phyloP scores from a whole-genome alignment of 2,888 invertebrate species.

The Meandrusa payeni region DNA sequence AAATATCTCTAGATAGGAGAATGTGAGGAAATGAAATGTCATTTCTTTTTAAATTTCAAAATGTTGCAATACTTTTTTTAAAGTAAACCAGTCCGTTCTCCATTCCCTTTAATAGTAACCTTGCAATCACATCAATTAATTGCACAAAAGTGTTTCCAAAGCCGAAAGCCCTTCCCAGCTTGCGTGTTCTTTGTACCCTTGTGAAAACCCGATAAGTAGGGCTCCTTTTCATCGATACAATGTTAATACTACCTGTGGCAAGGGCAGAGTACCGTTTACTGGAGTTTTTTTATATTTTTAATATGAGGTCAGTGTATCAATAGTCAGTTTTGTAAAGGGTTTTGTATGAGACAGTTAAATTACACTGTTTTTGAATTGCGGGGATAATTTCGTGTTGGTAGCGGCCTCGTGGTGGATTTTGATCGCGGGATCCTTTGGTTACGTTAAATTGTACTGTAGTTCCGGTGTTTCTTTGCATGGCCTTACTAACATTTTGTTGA shows the following conservation, averaged over 20 bases:
- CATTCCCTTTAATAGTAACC: constrained; percentile 22
- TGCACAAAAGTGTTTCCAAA: constrained; percentile 13
- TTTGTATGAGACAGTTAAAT: constrained; percentile 5
- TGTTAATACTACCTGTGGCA: constrained; percentile 24
- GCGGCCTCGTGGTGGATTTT: neutral
- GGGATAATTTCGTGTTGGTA: constrained; percentile 4
- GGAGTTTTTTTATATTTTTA: constrained; percentile 1
- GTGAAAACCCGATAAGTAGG: constrained; percentile 20
- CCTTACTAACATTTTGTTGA: too few species aligned
- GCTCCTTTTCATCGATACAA: constrained; percentile 25
- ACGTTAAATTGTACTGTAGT: too few species aligned
- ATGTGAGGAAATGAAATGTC: too few species aligned
- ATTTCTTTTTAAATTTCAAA: too few species aligned
- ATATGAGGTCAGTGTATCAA: constrained; percentile 19
- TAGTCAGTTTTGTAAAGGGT: too few species aligned
- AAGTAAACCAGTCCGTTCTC: too few species aligned
- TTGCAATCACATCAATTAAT: constrained; percentile 15
- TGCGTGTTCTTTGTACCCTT: constrained; percentile 35
- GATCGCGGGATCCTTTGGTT: too few species aligned
- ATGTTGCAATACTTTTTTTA: too few species aligned
- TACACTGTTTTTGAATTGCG: constrained; percentile 7
- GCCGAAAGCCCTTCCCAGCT: constrained; percentile 26
- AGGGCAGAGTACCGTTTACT: constrained; percentile 24
- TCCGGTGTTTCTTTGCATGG: too few species aligned
- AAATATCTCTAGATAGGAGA: too few species aligned